Evolutionary conservation across 2,888 invertebrate genomes (phyloP), one percentile per base, ranked within the genome.

Genomic region (Lepetodrilus schrolli): DNA sequence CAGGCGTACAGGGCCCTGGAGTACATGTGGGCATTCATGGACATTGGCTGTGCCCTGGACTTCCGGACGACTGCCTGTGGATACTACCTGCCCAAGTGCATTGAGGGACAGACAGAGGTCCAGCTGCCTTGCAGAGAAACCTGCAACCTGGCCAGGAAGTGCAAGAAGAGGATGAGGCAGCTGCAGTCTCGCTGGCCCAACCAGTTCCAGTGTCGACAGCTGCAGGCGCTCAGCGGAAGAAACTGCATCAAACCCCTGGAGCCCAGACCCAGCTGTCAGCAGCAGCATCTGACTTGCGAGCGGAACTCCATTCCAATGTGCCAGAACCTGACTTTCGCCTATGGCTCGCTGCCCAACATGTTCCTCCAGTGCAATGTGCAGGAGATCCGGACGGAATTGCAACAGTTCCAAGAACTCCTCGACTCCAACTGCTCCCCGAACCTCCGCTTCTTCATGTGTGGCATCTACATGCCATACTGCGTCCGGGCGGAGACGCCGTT

Each of bases 11-110:
- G 83, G 21, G 78, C 77, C 4, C 76, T 87, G 5, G 83, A 85
- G 36, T 82, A 77, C 20, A 49, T 82, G 13, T 87, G 86, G 86
- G 75, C 82, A 0, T 79, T 80, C 73, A 85, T 87, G 81, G 87
- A 87, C 74, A 78, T 75, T 13, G 81, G 81, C 3, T 86, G 86
- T 69, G 85, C 86, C 4, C 72, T 70, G 3, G 85, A 86, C 76
- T 78, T 85, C 49, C 82, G 87, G 8, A 58, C 80, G 43, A 72
- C 83, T 13, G 82, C 81, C 5, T 87, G 87, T 72, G 78, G 83
- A 5, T 58, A 83, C 30, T 84, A 82, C 68, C 80, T 87, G 2
- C 87, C 87, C 5, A 80, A 82, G 69, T 87, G 86, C 70, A 72
- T 69, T 3, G 21, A 51, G 26, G 75, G 79, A 21, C 58, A 68